Percentiles rank a stretch among this genome's conserved stretches.
Evolutionary conservation across 2,888 invertebrate species (phyloP).

Genomic region (Epirrita christyi): DNA sequence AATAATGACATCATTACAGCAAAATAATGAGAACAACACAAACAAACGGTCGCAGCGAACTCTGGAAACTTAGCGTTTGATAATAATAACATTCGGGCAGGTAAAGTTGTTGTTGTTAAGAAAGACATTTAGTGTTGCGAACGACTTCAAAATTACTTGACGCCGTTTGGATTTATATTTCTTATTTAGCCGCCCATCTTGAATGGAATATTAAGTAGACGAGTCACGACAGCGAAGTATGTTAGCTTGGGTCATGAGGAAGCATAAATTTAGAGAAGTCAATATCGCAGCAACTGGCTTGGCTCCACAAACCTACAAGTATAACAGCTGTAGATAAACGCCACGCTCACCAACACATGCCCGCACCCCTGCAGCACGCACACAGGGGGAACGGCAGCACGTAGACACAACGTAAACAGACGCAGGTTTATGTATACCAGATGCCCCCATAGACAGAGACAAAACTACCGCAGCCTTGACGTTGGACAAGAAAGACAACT

Average conservation of each 20-base stretch:
- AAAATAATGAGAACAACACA: conserved; percentile 62
- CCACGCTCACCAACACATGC: conserved; percentile 69
- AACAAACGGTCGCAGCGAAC: conserved; percentile 44
- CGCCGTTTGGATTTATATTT: conserved; percentile 56
- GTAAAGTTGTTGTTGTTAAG: conserved; percentile 37
- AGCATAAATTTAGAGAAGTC: conserved; percentile 80
- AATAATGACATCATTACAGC: conserved; percentile 79
- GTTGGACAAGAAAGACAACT: conserved; percentile 64
- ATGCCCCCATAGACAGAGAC: conserved; percentile 81
- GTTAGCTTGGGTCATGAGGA: conserved; percentile 79
- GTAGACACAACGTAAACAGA: conserved; percentile 76
- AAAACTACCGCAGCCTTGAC: conserved; percentile 54
- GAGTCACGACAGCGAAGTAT: conserved; percentile 54
- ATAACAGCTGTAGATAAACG: conserved; percentile 77
- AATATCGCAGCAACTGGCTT: conserved; percentile 53
- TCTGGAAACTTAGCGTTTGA: conserved; percentile 40
- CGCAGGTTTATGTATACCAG: conserved; percentile 82
- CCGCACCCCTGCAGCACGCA: conserved; percentile 72
- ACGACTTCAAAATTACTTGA: conserved; percentile 43
- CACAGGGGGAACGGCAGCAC: conserved; percentile 46
- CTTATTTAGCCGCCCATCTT: conserved; percentile 51
- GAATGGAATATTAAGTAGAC: conserved; percentile 66
- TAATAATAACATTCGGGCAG: conserved; percentile 37
- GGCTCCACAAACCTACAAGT: conserved; percentile 71
- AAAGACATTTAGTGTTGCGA: conserved; percentile 42